Evolutionary conservation across 37 sponge, comb jelly and placozoan species (phyloP), one percentile per base, ranked within the genome.

Genomic region (Axinella damicornis): DNA sequence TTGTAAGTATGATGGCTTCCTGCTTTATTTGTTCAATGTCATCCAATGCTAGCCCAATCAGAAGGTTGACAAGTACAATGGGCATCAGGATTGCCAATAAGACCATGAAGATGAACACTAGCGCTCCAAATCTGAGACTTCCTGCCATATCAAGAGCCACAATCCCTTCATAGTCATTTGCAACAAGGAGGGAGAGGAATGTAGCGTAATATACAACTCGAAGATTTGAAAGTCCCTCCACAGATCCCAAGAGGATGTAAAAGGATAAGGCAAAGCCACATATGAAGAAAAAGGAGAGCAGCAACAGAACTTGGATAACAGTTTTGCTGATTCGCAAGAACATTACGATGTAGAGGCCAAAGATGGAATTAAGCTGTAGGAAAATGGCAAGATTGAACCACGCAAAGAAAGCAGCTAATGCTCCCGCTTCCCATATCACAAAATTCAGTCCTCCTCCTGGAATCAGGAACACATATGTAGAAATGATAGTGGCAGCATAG

Each of bases 11-110:
- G 2, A 85, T 52, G 15, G 97, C 95, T 54, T 89, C 87, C 58
- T 78, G 69, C 52, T 90, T 82, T 46, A 92, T 94, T 5, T 61
- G 53, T 22, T 80, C 95, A 76, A 94, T 97, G 77, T 95, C 93
- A 12, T 93, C 97, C 69, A 97, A 95, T 46, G 97, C 95, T 39
- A 97, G 53, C 80, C 93, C 97, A 76, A 97, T 90, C 19, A 97
- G 91, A 52, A 97, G 73, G 66, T 97, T 97, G 66, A 83, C 89
- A 16, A 97, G 33, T 1, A 89, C 74, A 33, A 97, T 89, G 0
- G 93, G 77, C 66, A 97, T 16, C 36, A 97, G 19, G 19, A 92
- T 71, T 14, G 81, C 79, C 39, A 88, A 27, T 0, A 91, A 24
- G 20, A 88, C 54, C 2, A 94, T 25, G 38, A 96, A 86, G 0